These are phyloP conservation scores for Nephrotoma flavescens DNA, from an alignment of 2,888 invertebrate species.

Conservation along the genomic window DNA sequence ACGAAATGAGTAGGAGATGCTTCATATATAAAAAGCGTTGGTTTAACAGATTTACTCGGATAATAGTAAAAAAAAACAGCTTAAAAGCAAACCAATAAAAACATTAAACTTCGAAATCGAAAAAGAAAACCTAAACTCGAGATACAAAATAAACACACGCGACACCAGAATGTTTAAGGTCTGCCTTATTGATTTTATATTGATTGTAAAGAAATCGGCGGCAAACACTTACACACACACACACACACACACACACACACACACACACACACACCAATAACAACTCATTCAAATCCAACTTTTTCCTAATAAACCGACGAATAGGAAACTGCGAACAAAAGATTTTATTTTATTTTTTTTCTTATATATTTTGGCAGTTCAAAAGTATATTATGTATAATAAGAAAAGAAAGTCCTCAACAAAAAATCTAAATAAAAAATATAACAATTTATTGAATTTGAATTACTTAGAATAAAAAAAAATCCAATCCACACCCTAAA, in stretches of 20 bases:
- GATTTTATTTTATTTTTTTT: not conserved
- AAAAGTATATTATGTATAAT: not conserved
- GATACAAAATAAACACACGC: not conserved
- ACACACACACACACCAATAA: not conserved
- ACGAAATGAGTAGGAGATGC: not conserved
- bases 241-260: no score
- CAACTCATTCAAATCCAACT: not conserved
- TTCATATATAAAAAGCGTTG: not conserved
- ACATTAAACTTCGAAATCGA: not conserved
- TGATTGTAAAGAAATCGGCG: not conserved
- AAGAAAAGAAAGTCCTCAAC: not conserved
- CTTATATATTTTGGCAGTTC: not conserved
- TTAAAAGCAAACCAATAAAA: not conserved
- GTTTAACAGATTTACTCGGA: not conserved
- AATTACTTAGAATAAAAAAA: not conserved
- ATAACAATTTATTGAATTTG: not conserved
- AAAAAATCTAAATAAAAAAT: not conserved
- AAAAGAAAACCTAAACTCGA: not conserved
- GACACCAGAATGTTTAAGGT: not conserved
- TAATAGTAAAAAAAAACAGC: not conserved
- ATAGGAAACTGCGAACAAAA: not conserved
- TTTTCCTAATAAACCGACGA: not conserved
- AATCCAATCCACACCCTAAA: not conserved
- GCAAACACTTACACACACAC: not conserved
- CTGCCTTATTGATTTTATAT: not conserved